Evolutionary conservation across 1,140 invertebrate genomes (phyloP).

Genomic region (roundworm (Caenorhabditis elegans)): WBcel235 BX284606.5:3425001-3425500

Average conservation of each 20-base stretch:
- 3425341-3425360: no score
- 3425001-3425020: background rate
- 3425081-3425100: background rate
- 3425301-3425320: background rate
- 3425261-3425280: conserved; percentile 12
- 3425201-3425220: background rate
- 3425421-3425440: conserved; percentile 20
- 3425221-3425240: background rate
- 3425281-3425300: conserved; percentile 14
- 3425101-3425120: background rate
- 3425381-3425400: conserved; percentile 3
- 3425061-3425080: background rate
- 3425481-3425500: no score
- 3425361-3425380: background rate
- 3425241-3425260: background rate
- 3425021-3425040: background rate
- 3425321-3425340: background rate
- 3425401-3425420: conserved; percentile 5
- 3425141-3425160: background rate
- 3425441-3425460: conserved; percentile 6
- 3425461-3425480: background rate
- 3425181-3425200: background rate
- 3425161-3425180: background rate
- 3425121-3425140: background rate
- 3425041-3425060: background rate